Percentiles rank a stretch among this genome's conserved stretches.
These are phyloP conservation scores for Meandrina meandrites DNA, from an alignment of 92 coral and sea anemone species.

Conservation along the genomic window DNA sequence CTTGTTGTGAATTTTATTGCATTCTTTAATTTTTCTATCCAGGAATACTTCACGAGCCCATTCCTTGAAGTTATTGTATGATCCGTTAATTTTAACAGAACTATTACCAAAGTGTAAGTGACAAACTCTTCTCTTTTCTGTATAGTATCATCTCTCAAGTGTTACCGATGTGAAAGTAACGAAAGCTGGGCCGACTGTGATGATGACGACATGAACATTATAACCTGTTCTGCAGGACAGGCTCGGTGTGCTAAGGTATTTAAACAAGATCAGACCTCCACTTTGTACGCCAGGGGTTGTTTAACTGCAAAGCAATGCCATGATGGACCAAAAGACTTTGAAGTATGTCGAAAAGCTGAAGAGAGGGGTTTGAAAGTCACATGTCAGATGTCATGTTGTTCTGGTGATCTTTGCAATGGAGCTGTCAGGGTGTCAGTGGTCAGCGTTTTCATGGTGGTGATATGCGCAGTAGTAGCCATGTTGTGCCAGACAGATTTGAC, in stretches of 20 bases:
- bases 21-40: too few relatives aligned
- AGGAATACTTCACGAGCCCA: not conserved
- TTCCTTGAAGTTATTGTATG: not conserved
- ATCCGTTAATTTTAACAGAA: too few relatives aligned
- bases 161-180: not conserved
- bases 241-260: conserved; percentile 5
- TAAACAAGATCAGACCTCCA: not conserved
- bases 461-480: not conserved
- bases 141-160: not conserved
- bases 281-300: conserved; percentile 1
- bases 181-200: conserved; percentile 4
- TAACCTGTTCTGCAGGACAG: not conserved
- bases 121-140: not conserved
- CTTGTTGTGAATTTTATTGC: not conserved
- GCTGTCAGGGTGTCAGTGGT: not conserved
- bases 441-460: not conserved
- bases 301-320: conserved; percentile 2
- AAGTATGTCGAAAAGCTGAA: not conserved
- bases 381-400: conserved; percentile 9
- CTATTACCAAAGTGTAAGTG: too few relatives aligned
- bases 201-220: not conserved
- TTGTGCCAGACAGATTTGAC: not conserved
- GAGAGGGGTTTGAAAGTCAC: conserved; percentile 8
- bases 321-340: not conserved
- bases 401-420: conserved; percentile 5